Evolutionary conservation across 2,113 vertebrate genomes (phyloP), one percentile per base, ranked within the genome.

Genomic region (Chamaetylas fuelleborni): DNA sequence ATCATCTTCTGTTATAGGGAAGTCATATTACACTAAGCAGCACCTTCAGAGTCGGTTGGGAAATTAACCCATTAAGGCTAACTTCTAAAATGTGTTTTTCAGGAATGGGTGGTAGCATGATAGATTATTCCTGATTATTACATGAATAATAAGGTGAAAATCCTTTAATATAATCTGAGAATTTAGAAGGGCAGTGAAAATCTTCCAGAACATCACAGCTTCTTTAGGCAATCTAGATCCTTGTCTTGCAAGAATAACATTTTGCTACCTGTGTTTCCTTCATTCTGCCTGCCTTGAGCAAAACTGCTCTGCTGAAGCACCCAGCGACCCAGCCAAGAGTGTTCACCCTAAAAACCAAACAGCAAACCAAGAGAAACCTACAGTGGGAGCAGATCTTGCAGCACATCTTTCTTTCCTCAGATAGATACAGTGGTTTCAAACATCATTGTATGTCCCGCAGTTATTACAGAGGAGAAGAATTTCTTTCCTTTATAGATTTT

Each of bases 241-340:
- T 60, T 33, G 19, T 19, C 45, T n/a, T 53, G 90, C 29, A 42
- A 34, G 79, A 73, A 31, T 11, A 43, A 43, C 10, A 14, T 26
- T 43, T 69, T 79, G 50, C 60, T n/a, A 45, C 25, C 25, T 3
- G 1, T 6, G 1, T 38, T 64, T 88, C 78, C 40, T 51, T 54
- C 58, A 5, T n/a, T 58, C 61, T 34, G 47, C 34, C 36, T 69
- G 9, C 38, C 11, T 43, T n/a, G 33, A 15, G 70, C 42, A 86
- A 88, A 92, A 69, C 13, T 15, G 26, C 92, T 65, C 54, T 69
- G 25, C 48, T 17, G 15, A 58, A 62, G 56, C 42, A 48, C 29
- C 38, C 42, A n/a, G 58, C 0, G 7, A 67, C n/a, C 45, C 56
- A 45, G 51, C 20, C 0, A 0, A 56, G 45, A 0, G 0, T 2